Evolutionary conservation across 2,113 vertebrate species (phyloP), one percentile per base, ranked within the genome.

Genomic region (Aptenodytes patagonicus): DNA sequence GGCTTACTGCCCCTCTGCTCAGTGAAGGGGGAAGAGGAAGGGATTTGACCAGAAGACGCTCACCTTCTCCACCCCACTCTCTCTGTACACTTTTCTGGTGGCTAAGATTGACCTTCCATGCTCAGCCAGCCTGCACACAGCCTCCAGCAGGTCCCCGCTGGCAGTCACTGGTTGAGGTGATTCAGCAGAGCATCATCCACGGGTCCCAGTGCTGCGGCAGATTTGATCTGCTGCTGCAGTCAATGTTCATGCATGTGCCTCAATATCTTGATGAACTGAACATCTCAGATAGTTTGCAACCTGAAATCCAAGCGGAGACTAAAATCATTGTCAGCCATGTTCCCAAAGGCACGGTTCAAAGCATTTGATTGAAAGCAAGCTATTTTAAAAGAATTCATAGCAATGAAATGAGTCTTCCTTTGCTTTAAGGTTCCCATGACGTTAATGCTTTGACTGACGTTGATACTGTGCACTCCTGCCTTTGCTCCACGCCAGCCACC

Each of bases 171-270:
- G 12, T 14, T 0, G 1, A 28, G 32, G 28, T 5, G 71, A 5
- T n/a, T 19, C 34, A 58, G 69, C 14, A n/a, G 44, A 76, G 42
- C 42, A 11, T 40, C 44, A 17, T 3, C n/a, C 46, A 2, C 0
- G 1, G 29, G 25, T 46, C 19, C 17, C 38, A 11, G 51, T 1
- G 34, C 24, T 3, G 4, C 0, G 2, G 19, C 11, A 15, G 60
- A 12, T n/a, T 13, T 15, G 42, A 17, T 6, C 8, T 49, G 1
- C 62, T 32, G 44, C 65, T 54, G 18, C 18, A 18, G 44, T 5
- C 51, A 16, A 2, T 1, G 21, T 6, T 60, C 44, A 3, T 1
- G 13, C 18, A 0, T 5, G 36, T 25, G 57, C 64, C 38, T 64
- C 7, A 4, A 6, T 8, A 19, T 16, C 69, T 31, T 8, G 31